phyloP scores from a whole-genome alignment of 1,140 invertebrate genomes.

The Polypedilum pembai region DNA sequence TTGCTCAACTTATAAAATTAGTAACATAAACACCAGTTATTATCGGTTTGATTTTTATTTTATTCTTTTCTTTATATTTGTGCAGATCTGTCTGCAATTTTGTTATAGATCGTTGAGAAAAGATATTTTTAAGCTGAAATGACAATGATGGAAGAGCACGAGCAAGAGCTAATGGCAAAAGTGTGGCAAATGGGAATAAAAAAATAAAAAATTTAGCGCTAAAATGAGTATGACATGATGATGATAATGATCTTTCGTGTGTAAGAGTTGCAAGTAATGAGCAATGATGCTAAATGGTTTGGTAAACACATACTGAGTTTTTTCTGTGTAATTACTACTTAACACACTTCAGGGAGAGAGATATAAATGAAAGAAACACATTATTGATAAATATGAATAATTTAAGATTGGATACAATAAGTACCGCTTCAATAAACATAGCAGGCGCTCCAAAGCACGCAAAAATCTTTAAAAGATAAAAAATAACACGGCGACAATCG shows the following conservation, averaged over 20 bases:
- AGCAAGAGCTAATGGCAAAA: not conserved
- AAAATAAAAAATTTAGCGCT: not conserved
- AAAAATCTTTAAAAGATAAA: not conserved
- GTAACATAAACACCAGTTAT: too few relatives aligned
- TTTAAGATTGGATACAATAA: not conserved
- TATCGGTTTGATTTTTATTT: too few relatives aligned
- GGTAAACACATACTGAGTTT: not conserved
- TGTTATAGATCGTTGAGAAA: not conserved
- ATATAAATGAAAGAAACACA: too few relatives aligned
- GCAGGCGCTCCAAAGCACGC: not conserved
- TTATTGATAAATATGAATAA: too few relatives aligned
- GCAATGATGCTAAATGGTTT: not conserved
- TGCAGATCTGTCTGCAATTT: not conserved
- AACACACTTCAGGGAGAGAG: too few relatives aligned
- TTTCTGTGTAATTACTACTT: not conserved
- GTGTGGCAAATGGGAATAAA: not conserved
- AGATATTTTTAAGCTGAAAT: not conserved
- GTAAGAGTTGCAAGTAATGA: not conserved
- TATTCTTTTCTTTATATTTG: too few relatives aligned
- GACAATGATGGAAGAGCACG: not conserved
- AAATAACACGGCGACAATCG: not conserved
- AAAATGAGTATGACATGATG: not conserved
- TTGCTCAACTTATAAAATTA: too few relatives aligned
- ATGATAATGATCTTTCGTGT: constrained; percentile 7
- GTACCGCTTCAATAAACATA: not conserved